Percentiles rank a stretch among this genome's conserved stretches.
phyloP scores from a whole-genome alignment of 2,797 vertebrate species.

The Chlorospingus semifuscus region DNA sequence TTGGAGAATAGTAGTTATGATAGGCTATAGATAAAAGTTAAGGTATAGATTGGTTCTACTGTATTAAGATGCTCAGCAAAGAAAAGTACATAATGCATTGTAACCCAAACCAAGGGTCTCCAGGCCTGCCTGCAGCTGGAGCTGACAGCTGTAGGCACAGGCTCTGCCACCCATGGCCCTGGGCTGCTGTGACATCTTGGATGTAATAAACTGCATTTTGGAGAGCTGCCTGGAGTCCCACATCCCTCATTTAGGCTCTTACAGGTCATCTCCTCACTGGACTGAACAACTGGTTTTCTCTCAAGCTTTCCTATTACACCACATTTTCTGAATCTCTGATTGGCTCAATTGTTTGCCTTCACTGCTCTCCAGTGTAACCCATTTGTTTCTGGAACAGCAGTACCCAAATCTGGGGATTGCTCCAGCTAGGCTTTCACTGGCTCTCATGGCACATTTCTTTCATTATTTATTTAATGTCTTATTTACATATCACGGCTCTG shows the following conservation, averaged over 20 bases:
- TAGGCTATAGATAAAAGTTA: fast-evolving
- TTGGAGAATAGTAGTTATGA: not conserved
- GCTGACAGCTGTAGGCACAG: no score
- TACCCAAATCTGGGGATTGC: not conserved
- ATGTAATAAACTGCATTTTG: no score
- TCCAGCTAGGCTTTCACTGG: not conserved
- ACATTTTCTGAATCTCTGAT: not conserved
- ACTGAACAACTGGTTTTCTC: not conserved
- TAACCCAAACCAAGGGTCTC: not conserved
- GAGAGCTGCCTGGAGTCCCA: no score
- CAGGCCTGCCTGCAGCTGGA: no score
- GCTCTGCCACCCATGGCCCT: no score
- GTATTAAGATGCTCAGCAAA: not conserved
- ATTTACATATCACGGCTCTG: not conserved
- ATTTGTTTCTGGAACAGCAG: not conserved
- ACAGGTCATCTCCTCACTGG: not conserved
- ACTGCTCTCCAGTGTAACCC: not conserved
- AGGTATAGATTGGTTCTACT: not conserved
- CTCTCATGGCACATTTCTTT: not conserved
- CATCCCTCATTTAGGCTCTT: no score
- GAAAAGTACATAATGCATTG: not conserved
- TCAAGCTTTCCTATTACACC: not conserved
- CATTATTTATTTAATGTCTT: not conserved
- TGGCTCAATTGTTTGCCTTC: not conserved
- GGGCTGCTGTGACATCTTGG: no score